A percentile compares a stretch with the other conserved stretches of the same genome.
Evolutionary conservation across 2,888 invertebrate genomes (phyloP).

Genomic region (Calephelis perditalis): DNA sequence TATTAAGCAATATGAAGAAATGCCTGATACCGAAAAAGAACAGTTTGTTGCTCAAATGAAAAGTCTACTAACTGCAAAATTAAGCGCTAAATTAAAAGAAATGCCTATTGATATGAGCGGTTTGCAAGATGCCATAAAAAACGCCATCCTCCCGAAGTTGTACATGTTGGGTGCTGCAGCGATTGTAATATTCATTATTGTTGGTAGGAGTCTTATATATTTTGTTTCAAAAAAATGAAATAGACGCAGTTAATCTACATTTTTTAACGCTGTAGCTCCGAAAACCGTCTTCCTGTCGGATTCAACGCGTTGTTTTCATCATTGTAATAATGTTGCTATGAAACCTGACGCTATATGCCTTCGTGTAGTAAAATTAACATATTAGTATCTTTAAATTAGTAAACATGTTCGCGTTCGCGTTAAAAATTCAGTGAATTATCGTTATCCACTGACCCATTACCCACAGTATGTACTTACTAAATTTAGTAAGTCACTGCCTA

Average conservation of each 20-base stretch:
- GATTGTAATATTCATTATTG: constrained; percentile 31
- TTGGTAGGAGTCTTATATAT: constrained; percentile 31
- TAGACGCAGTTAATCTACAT: no score
- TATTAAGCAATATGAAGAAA: constrained; percentile 43
- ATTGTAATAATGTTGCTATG: no score
- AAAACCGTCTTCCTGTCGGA: no score
- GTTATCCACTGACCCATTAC: no score
- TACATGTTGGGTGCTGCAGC: constrained; percentile 44
- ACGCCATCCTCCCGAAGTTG: constrained; percentile 46
- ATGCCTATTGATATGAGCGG: constrained; percentile 43
- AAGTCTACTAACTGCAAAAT: constrained; percentile 47
- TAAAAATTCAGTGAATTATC: no score
- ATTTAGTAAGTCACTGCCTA: no score
- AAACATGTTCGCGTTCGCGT: no score
- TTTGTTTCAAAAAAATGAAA: background rate
- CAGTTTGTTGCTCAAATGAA: constrained; percentile 53
- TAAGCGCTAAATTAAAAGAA: constrained; percentile 46
- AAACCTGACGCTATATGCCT: background rate
- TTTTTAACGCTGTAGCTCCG: no score
- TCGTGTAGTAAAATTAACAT: background rate
- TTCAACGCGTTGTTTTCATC: no score
- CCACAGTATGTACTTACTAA: no score
- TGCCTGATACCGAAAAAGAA: constrained; percentile 50
- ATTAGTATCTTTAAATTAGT: background rate
- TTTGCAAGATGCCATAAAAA: constrained; percentile 47